Percentiles rank a stretch among this genome's conserved stretches.
phyloP scores from a whole-genome alignment of 2,113 vertebrate genomes.

The Lophotis ruficrista region DNA sequence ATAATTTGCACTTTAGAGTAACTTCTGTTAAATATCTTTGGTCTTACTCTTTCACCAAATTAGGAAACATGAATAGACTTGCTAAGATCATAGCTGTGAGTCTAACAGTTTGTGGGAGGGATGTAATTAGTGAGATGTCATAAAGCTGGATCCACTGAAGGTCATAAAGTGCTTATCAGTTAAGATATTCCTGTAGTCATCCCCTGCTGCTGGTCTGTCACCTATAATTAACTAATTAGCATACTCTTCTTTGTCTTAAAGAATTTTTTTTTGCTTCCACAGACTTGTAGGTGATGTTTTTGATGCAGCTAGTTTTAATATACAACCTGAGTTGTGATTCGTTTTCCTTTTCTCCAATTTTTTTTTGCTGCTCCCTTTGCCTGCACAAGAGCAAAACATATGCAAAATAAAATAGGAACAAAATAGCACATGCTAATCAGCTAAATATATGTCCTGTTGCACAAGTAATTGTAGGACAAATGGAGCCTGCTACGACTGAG shows the following conservation, averaged over 20 bases:
- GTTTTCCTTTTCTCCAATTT: not conserved
- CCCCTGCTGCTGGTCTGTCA: not conserved
- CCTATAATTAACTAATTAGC: constrained; percentile 12
- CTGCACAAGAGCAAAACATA: not conserved
- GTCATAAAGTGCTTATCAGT: not conserved
- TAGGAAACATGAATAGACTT: not conserved
- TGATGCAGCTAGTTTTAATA: not conserved
- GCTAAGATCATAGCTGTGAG: not conserved
- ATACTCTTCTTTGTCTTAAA: not conserved
- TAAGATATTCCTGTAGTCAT: not conserved
- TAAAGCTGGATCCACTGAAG: constrained; percentile 2
- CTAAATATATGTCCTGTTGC: not conserved
- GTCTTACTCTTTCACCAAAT: not conserved
- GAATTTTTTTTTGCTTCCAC: not conserved
- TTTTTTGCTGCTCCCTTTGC: not conserved
- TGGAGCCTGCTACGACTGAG: not conserved
- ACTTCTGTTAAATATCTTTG: not conserved
- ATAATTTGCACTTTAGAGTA: not conserved
- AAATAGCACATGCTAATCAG: not conserved
- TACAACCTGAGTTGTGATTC: not conserved
- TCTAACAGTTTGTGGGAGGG: not conserved
- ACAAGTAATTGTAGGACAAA: not conserved
- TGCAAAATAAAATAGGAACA: not conserved
- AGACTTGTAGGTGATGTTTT: not conserved
- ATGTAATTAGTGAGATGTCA: not conserved